Base-by-base conservation (phyloP, 2,888 invertebrate species). In the Sphecodes monilicornis region DNA sequence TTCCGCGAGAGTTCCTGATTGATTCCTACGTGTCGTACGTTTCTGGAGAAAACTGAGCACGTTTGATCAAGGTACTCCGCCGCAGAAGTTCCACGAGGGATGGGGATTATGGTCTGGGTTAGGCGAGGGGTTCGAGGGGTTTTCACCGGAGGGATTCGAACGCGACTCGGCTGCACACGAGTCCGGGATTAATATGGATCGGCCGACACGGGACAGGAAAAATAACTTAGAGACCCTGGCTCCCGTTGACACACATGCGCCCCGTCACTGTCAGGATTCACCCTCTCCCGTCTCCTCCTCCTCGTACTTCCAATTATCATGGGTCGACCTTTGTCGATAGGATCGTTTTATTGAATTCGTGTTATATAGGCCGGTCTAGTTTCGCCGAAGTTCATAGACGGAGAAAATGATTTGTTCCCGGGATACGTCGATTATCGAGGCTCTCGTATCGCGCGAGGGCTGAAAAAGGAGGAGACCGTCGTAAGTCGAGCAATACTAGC, bases 101-200 rank as follows among this genome's bases (percentile, higher is more conserved):
- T 60, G 60, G 60, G 60, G 60, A 60, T 60, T 60, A 60, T 60
- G 60, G 6, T 16, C 60, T 5, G 60, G 3, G 26, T 5, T 29
- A 1, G 60, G 1, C 57, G 16, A 71, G 32, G 41, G 39, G 32
- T 29, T 26, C 3, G 29, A 46, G 39, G 54, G 64, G 29, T 32
- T 32, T 64, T 39, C 32, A 82, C 76, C 68, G 43, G 43, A 18
- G 76, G 76, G 83, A 82, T 26, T 22, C 43, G 66, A 41, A 36
- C 13, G 32, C 36, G 75, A 76, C 76, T 36, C 82, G n/a, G 43
- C 72, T 46, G 57, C 69, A 69, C 72, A 54, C 46, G 60, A 68
- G 39, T 60, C 39, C 50, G 26, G 57, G 73, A 83, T 83, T 82
- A 83, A 82, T 82, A 83, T 69, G 71, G 83, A 76, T 83, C 69